These are phyloP conservation scores for Drosophila diplacantha DNA, from an alignment of 2,888 invertebrate species.

Conservation along the genomic window DNA sequence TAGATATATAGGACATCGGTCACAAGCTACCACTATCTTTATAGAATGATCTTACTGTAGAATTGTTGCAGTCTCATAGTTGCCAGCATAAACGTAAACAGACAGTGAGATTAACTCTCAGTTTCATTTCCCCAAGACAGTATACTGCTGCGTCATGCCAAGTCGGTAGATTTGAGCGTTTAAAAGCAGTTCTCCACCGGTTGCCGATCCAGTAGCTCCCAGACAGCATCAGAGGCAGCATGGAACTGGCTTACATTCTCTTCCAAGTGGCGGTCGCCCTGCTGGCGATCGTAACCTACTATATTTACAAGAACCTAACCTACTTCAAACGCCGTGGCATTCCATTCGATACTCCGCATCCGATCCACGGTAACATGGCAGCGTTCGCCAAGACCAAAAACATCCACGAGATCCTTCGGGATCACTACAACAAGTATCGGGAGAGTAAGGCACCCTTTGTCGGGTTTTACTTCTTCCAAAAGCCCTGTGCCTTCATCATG, in stretches of 20 bases:
- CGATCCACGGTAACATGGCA: constrained; percentile 48
- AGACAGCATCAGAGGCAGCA: constrained; percentile 5
- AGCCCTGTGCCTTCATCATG: constrained; percentile 48
- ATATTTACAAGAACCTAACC: constrained; percentile 27
- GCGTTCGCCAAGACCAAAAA: constrained; percentile 15
- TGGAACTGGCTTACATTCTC: constrained; percentile 32
- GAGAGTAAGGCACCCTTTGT: constrained; percentile 44
- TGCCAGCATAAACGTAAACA: constrained; percentile 19
- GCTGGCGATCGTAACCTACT: constrained; percentile 25
- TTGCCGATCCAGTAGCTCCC: background rate
- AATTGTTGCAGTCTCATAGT: constrained; percentile 7
- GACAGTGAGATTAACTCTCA: constrained; percentile 10
- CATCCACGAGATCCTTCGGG: constrained; percentile 24
- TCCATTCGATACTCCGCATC: constrained; percentile 37
- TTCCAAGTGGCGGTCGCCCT: constrained; percentile 37
- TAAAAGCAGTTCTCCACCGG: constrained; percentile 12
- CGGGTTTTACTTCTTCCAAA: constrained; percentile 61
- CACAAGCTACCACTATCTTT: background rate
- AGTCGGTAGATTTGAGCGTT: constrained; percentile 3
- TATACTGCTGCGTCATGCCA: constrained; percentile 23
- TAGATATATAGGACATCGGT: background rate
- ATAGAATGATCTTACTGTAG: background rate
- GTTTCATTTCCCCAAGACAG: background rate
- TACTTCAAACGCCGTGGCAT: constrained; percentile 40
- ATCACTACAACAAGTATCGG: constrained; percentile 47